Conservation (phyloP, 1,140 invertebrate genomes). For the Scaptomyza graminum region DNA sequence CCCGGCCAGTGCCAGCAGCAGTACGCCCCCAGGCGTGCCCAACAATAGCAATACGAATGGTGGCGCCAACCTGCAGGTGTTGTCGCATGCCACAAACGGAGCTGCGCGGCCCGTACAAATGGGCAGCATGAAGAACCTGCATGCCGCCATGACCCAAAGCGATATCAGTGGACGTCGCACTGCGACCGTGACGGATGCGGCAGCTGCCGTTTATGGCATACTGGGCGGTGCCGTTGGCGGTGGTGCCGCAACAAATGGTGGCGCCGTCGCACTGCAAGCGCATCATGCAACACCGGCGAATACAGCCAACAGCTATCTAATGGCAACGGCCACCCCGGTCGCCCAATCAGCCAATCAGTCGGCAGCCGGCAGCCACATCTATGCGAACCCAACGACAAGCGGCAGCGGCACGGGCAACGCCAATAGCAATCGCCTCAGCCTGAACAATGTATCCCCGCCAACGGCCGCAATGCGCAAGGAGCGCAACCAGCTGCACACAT, state of each 20-base stretch:
- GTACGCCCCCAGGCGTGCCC: conserved; percentile 36
- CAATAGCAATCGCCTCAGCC: conserved; percentile 55
- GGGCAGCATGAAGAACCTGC: conserved; percentile 77
- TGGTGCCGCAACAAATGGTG: conserved; percentile 41
- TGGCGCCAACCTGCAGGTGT: conserved; percentile 39
- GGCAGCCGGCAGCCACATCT: conserved; percentile 65
- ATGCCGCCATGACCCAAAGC: conserved; percentile 70
- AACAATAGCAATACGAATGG: conserved; percentile 42
- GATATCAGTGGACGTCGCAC: conserved; percentile 57
- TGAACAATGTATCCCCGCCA: conserved; percentile 77
- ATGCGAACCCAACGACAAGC: conserved; percentile 53
- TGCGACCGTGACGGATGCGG: conserved; percentile 47
- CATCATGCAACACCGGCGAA: conserved; percentile 67
- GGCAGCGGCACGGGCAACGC: no score
- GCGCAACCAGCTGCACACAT: conserved; percentile 47
- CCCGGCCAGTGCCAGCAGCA: conserved; percentile 45
- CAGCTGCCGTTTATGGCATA: conserved; percentile 64
- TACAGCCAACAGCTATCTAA: conserved; percentile 62
- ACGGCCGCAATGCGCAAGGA: conserved; percentile 69
- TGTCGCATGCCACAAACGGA: conserved; percentile 50
- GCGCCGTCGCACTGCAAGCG: conserved; percentile 47
- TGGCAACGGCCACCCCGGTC: conserved; percentile 72
- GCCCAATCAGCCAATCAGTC: conserved; percentile 54
- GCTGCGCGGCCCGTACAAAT: conserved; percentile 51
- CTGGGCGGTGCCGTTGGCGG: conserved; percentile 33